Percentiles rank a stretch among this genome's conserved stretches.
phyloP scores from a whole-genome alignment of 2,113 vertebrate genomes.

The Vidua chalybeata region DNA sequence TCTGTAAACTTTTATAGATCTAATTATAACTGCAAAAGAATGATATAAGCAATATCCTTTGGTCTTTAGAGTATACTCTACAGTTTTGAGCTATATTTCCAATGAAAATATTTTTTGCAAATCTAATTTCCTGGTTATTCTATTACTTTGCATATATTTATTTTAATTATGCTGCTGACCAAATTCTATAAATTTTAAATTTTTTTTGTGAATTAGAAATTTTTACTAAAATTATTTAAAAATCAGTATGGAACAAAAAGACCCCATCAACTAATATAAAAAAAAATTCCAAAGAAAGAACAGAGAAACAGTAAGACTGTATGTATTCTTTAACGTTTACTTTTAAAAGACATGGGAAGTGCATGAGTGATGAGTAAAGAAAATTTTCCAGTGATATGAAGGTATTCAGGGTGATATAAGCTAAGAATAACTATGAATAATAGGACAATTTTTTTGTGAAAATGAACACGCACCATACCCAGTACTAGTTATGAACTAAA shows the following conservation, averaged over 20 bases:
- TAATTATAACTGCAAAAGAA: neutral
- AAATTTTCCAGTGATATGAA: neutral
- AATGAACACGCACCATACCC: neutral
- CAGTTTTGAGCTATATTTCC: neutral
- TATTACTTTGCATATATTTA: neutral
- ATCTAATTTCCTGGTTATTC: neutral
- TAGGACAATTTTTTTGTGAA: neutral
- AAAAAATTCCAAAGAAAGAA: neutral
- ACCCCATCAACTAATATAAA: accelerated
- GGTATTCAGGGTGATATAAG: neutral
- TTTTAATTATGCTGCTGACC: neutral
- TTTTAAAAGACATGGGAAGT: neutral
- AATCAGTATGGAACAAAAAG: neutral
- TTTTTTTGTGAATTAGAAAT: neutral
- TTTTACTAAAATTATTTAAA: neutral
- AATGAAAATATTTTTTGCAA: neutral
- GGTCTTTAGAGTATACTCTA: neutral
- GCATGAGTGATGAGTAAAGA: neutral
- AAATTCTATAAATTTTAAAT: neutral
- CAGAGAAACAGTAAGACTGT: neutral
- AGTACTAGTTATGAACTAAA: neutral
- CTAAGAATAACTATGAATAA: neutral
- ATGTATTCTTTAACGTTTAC: neutral
- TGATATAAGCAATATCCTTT: neutral
- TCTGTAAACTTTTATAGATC: neutral